Conservation (phyloP, 2,888 invertebrate genomes). For the Ptychoptera albimana region DNA sequence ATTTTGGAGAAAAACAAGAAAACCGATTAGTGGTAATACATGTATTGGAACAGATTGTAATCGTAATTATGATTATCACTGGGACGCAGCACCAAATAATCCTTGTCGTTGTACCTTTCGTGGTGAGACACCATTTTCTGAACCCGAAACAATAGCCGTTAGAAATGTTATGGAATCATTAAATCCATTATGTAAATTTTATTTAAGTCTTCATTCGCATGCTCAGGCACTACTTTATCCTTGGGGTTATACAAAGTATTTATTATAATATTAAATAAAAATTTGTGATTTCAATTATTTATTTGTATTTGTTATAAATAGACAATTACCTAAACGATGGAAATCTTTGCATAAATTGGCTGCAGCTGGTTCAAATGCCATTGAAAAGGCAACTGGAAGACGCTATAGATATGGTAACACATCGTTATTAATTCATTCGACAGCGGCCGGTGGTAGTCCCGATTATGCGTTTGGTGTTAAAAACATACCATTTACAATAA, state of each 20-base stretch:
- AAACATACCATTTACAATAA: constrained; percentile 23
- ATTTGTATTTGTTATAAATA: constrained; percentile 7
- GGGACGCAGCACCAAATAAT: constrained; percentile 27
- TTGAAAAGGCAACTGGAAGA: constrained; percentile 22
- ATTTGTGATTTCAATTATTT: neutral
- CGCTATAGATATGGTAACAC: constrained; percentile 27
- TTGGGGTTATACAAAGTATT: constrained; percentile 24
- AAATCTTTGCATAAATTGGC: constrained; percentile 22
- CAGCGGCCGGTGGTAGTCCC: constrained; percentile 24
- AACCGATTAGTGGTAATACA: constrained; percentile 18
- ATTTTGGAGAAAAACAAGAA: constrained; percentile 42
- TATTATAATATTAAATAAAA: neutral
- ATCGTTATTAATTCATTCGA: constrained; percentile 20
- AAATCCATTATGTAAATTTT: constrained; percentile 21
- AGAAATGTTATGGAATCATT: constrained; percentile 20
- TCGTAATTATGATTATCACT: constrained; percentile 47
- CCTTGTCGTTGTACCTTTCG: constrained; percentile 21
- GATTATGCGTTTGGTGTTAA: constrained; percentile 27
- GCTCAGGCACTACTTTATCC: constrained; percentile 30
- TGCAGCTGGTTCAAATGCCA: constrained; percentile 22
- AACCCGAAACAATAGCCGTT: constrained; percentile 25
- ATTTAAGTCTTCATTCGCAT: constrained; percentile 27
- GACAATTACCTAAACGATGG: constrained; percentile 20
- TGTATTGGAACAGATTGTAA: constrained; percentile 49
- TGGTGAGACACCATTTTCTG: constrained; percentile 27